These are phyloP conservation scores for Griposia aprilina DNA, from an alignment of 2,888 invertebrate genomes.

Conservation along the genomic window DNA sequence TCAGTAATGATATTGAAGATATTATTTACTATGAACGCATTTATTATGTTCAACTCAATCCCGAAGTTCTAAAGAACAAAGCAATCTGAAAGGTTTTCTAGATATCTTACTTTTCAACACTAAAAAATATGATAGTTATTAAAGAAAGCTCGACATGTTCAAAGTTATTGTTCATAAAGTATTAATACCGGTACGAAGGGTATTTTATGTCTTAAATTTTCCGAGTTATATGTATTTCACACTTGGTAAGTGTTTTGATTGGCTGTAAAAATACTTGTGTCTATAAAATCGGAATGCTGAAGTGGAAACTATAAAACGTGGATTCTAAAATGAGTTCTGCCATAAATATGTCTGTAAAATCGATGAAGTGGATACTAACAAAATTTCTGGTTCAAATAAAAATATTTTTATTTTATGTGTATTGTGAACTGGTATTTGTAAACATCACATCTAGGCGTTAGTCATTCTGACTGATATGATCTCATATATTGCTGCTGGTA, in stretches of 20 bases:
- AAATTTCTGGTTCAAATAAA: conserved; percentile 20
- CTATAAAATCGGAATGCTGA: conserved; percentile 53
- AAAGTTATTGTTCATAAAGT: conserved; percentile 53
- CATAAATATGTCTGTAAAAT: conserved; percentile 50
- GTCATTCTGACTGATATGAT: neutral
- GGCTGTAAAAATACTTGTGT: conserved; percentile 57
- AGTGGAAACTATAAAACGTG: conserved; percentile 59
- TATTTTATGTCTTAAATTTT: conserved; percentile 48
- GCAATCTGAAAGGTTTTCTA: neutral
- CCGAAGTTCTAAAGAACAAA: neutral
- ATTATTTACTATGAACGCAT: conserved; percentile 2
- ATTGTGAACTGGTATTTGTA: conserved; percentile 29
- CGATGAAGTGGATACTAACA: conserved; percentile 12
- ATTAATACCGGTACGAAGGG: conserved; percentile 42
- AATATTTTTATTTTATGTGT: conserved; percentile 4
- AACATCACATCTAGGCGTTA: neutral
- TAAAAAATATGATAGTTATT: conserved; percentile 25
- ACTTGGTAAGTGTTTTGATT: conserved; percentile 57
- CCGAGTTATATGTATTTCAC: conserved; percentile 42
- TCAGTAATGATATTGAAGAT: neutral
- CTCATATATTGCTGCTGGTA: neutral
- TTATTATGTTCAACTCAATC: neutral
- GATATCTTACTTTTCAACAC: neutral
- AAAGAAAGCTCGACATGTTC: conserved; percentile 37
- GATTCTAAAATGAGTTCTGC: conserved; percentile 46